phyloP scores from a whole-genome alignment of 2,113 vertebrate species.

The Poicephalus gulielmi region DNA sequence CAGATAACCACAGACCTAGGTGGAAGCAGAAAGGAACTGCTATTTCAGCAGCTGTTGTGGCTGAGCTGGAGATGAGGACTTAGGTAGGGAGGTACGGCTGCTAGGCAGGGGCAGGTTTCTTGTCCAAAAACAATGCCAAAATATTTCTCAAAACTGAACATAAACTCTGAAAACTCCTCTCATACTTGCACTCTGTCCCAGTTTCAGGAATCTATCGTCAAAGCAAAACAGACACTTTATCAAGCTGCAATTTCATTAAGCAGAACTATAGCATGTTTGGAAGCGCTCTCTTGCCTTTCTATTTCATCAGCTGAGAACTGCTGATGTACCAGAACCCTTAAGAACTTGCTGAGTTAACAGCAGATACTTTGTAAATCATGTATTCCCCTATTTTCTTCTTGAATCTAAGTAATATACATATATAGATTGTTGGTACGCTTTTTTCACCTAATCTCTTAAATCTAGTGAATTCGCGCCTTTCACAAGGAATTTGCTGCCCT shows the following conservation, averaged over 20 bases:
- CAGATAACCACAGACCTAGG: accelerated
- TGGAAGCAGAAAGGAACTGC: not conserved
- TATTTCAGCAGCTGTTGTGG: not conserved
- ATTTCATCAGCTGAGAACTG: not conserved
- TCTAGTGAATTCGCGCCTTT: accelerated
- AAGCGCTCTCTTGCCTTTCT: not conserved
- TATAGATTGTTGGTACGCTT: not conserved
- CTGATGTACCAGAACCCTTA: not conserved
- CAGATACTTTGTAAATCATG: not conserved
- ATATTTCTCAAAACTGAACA: not conserved
- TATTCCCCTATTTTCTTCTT: not conserved
- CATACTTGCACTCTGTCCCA: not conserved
- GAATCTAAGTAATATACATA: not conserved
- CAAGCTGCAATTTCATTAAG: not conserved
- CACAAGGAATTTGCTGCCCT: slow-evolving; percentile 57
- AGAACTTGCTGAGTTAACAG: not conserved
- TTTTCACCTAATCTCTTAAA: not conserved
- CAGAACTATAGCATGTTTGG: not conserved
- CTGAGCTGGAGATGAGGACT: not conserved
- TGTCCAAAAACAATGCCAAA: not conserved
- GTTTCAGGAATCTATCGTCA: not conserved
- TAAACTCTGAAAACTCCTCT: not conserved
- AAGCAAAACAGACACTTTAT: not conserved
- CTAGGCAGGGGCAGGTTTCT: not conserved
- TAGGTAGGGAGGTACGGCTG: not conserved